Base-by-base conservation (phyloP, 2,113 vertebrate species). In the Barbus barbus region DNA sequence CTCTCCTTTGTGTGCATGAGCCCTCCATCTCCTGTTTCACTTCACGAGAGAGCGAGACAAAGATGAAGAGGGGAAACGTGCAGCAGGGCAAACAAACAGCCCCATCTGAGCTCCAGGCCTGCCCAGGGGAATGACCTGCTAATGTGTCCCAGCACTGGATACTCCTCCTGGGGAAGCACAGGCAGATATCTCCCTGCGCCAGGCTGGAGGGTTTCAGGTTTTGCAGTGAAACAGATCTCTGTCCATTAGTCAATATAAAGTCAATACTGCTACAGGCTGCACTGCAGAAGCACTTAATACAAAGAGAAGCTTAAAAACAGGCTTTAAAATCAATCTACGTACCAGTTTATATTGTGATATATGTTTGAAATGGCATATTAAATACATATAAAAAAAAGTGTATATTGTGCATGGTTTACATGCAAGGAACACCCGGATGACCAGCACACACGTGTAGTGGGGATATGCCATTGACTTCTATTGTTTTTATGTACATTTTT, bases 101-200 rank as follows among this genome's bases (percentile, higher is more conserved):
- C 22, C 1, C 53, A 76, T 78, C 20, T 78, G 71, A 82, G 83
- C 73, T 84, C 74, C 74, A 31, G 75, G 41, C 31, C 7, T 31
- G 41, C 83, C 18, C 33, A 38, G 6, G 86, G 79, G 67, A 85
- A 61, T 60, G 44, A 74, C 56, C 65, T 73, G 12, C 56, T 87
- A n/a, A 75, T 85, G 81, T 60, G 51, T 58, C 84, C 67, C 76
- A 71, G 83, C 69, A 83, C 38, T n/a, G 44, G 75, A 87, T 87
- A 44, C 77, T 4, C 58, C 79, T 72, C 41, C 58, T 48, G 80
- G 83, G 77, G 80, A 69, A 76, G 33, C 56, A 28, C 4, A 28
- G 33, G 69, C 24, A 0, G 61, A 67, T 78, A 13, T 65, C n/a
- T 36, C 58, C 26, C 41, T 74, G 41, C 31, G 11, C 53, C 36